These are phyloP conservation scores for Conus betulinus DNA, from an alignment of 1,140 invertebrate genomes.

Conservation along the genomic window DNA sequence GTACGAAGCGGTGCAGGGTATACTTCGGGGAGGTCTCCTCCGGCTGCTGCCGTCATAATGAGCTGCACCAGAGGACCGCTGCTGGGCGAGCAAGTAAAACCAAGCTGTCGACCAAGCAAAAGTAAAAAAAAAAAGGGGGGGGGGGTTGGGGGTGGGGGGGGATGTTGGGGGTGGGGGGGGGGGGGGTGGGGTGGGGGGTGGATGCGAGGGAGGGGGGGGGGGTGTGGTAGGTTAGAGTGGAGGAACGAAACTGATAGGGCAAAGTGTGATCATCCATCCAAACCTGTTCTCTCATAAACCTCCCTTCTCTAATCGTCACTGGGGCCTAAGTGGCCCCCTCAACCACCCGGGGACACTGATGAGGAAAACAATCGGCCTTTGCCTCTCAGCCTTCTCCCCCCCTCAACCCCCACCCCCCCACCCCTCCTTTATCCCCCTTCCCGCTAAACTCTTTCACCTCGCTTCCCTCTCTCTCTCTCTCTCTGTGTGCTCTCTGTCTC, in stretches of 20 bases:
- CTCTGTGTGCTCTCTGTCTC: too few species aligned
- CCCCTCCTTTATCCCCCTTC: neutral
- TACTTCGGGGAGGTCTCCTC: too few species aligned
- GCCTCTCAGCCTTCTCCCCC: neutral
- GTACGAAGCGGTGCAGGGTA: too few species aligned
- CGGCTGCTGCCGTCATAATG: too few species aligned
- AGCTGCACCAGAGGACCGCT: too few species aligned
- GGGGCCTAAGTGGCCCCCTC: neutral
- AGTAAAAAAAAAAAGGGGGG: neutral
- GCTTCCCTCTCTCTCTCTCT: too few species aligned
- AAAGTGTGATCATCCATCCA: neutral
- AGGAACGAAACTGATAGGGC: neutral
- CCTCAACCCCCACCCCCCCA: neutral
- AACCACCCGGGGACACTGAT: neutral
- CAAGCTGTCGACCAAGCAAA: neutral
- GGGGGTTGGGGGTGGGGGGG: neutral
- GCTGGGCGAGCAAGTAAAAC: neutral
- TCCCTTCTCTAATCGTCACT: conserved; percentile 8
- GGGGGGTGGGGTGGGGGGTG: neutral
- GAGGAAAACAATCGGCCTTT: conserved; percentile 4
- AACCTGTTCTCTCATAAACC: conserved; percentile 14
- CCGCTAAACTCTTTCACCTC: too few species aligned
- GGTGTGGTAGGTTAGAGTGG: neutral
- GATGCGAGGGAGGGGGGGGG: neutral
- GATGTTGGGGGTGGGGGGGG: neutral